These are phyloP conservation scores for Leucoraja ocellata DNA, from an alignment of 2,797 vertebrate genomes.

Conservation along the genomic window DNA sequence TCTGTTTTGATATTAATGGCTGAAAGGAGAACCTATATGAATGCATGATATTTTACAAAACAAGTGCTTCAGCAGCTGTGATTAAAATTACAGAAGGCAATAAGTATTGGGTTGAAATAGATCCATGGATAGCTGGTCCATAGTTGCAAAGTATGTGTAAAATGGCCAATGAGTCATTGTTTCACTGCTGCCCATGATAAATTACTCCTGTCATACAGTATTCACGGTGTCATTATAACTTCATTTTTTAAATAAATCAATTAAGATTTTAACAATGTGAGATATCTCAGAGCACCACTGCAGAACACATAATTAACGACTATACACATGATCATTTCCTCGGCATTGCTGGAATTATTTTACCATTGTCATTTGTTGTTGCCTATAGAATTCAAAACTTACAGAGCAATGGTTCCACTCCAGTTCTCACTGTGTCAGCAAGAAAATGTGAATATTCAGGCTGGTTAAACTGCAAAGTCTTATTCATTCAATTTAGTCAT, in stretches of 20 bases:
- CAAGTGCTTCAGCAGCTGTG: neutral
- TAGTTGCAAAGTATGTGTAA: neutral
- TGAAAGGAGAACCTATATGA: neutral
- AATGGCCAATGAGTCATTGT: neutral
- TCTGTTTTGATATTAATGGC: neutral
- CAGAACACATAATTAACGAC: neutral
- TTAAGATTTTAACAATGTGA: neutral
- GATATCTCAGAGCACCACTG: neutral
- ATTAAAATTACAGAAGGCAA: neutral
- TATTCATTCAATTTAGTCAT: too few species aligned
- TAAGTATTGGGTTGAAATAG: neutral
- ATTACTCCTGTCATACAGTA: neutral
- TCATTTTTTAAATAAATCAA: neutral
- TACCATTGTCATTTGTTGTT: neutral
- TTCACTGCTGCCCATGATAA: neutral
- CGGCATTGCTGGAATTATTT: neutral
- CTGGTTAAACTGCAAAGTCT: neutral
- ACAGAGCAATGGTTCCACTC: neutral
- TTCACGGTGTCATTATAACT: neutral
- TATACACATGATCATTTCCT: neutral
- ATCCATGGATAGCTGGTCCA: neutral
- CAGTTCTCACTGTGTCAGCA: neutral
- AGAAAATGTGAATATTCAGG: neutral
- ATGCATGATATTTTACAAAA: neutral
- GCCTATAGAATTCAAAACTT: neutral